A percentile compares a stretch with the other conserved stretches of the same genome.
These are phyloP conservation scores for Psephotus haematonotus DNA, from an alignment of 2,113 vertebrate species.

Conservation along the genomic window DNA sequence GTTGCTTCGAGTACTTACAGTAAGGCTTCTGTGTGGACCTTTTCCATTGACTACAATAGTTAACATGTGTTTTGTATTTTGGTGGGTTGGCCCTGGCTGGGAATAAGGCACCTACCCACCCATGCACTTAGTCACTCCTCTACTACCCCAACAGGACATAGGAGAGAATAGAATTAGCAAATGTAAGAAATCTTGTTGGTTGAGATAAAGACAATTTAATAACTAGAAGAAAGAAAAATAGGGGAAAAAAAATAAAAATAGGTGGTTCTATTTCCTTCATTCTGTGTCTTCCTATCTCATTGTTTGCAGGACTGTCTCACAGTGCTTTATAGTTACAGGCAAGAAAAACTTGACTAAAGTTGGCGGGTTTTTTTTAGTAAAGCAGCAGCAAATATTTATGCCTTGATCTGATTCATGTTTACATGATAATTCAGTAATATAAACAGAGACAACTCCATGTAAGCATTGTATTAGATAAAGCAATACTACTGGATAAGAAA, in stretches of 20 bases:
- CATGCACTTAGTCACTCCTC: neutral
- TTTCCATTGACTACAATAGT: neutral
- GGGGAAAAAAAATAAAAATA: neutral
- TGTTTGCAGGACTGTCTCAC: neutral
- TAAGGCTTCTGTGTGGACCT: neutral
- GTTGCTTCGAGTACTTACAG: neutral
- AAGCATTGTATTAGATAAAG: neutral
- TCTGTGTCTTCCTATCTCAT: neutral
- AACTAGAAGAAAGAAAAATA: neutral
- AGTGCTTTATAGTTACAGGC: neutral
- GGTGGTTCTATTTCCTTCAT: neutral
- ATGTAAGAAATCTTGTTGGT: neutral
- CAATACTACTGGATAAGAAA: neutral
- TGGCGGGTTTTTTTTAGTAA: neutral
- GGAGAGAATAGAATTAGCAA: neutral
- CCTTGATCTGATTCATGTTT: neutral
- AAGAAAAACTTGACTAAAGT: neutral
- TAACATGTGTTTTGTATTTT: neutral
- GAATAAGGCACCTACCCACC: neutral
- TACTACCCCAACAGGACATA: neutral
- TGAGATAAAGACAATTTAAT: neutral
- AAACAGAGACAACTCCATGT: neutral
- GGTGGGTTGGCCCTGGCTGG: neutral
- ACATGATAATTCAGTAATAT: neutral
- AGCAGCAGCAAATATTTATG: neutral